Base-by-base conservation (phyloP, 2,113 vertebrate species). In the Nothoprocta pentlandii region DNA sequence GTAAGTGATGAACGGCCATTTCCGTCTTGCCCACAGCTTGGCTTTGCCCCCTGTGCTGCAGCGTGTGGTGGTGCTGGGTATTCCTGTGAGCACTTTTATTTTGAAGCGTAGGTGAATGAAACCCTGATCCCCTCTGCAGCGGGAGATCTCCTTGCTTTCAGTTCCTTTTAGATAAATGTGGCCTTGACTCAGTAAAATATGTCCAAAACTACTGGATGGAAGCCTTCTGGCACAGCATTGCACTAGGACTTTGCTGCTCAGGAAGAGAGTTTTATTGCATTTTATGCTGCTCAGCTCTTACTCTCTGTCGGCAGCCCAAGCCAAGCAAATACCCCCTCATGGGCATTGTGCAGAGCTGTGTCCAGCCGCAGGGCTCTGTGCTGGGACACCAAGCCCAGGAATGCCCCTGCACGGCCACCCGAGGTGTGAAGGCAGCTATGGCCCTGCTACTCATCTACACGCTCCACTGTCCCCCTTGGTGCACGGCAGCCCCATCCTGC, bases 381-480 rank as follows among this genome's bases (percentile, higher is more conserved):
- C 16, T 30, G 75, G 8, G 49, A 41, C 30, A 6, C n/a, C 0
- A 2, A 19, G 42, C 0, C 26, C 28, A 0, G 53, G 61, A 44
- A 26, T 2, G n/a, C 59, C 34, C 56, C 70, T 54, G 46, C 34
- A 25, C 8, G 9, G 34, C 14, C 6, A 22, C 22, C 3, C 2
- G 8, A 39, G 61, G 34, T 14, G 14, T 2, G 1, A 11, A 22
- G 56, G 49, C 41, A 54, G 10, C 63, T 5, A 8, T 9, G 13
- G 13, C 53, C 26, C 7, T 54, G 53, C 53, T 39, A 39, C 36
- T 8, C 36, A 39, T 39, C 36, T 39, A 39, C 36, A 39, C 36
- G 3, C 42, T 12, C 39, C 70, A 8, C 3, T 17, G 4, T 76
- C 74, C 46, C 46, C 36, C 51, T 32, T 61, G 0, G 0, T 16